A percentile compares a stretch with the other conserved stretches of the same genome.
Evolutionary conservation across 2,888 invertebrate species (phyloP).

Genomic region (Drosophila fulvimacula): DNA sequence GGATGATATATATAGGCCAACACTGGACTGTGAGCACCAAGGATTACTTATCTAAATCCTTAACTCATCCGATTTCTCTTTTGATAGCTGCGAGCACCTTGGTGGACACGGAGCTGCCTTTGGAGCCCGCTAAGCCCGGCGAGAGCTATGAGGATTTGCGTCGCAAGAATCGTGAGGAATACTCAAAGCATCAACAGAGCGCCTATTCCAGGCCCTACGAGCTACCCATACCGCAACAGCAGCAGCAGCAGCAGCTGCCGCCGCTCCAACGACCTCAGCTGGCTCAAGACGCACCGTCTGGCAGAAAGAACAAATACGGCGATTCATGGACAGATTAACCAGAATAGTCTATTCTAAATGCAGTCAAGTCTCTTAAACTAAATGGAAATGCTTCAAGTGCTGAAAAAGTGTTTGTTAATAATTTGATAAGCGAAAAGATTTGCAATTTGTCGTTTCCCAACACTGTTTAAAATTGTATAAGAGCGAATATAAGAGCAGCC

Average conservation of each 20-base stretch:
- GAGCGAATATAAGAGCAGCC: neutral
- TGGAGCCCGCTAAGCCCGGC: conserved; percentile 84
- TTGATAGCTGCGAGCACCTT: conserved; percentile 71
- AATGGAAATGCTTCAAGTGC: too few species aligned
- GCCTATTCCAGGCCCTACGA: conserved; percentile 73
- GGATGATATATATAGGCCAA: conserved; percentile 87
- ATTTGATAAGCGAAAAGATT: neutral
- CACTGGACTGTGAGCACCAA: conserved; percentile 85
- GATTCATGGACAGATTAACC: conserved; percentile 83
- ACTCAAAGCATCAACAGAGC: conserved; percentile 81
- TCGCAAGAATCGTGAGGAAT: conserved; percentile 89
- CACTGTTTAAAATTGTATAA: conserved; percentile 1
- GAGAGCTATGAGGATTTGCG: conserved; percentile 91
- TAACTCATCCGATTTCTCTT: neutral
- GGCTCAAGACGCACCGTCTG: conserved; percentile 27
- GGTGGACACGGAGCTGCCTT: conserved; percentile 85
- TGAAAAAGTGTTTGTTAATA: conserved; percentile 13
- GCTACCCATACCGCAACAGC: conserved; percentile 52
- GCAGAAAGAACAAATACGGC: conserved; percentile 82
- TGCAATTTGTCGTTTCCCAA: neutral
- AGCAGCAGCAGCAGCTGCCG: conserved; percentile 38
- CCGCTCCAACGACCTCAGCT: conserved; percentile 31
- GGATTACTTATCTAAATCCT: neutral
- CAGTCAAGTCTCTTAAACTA: neutral
- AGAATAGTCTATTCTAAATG: neutral